Evolutionary conservation across 1,140 invertebrate species (phyloP), one percentile per base, ranked within the genome.

Genomic region (Drosophila subpulchrella): DNA sequence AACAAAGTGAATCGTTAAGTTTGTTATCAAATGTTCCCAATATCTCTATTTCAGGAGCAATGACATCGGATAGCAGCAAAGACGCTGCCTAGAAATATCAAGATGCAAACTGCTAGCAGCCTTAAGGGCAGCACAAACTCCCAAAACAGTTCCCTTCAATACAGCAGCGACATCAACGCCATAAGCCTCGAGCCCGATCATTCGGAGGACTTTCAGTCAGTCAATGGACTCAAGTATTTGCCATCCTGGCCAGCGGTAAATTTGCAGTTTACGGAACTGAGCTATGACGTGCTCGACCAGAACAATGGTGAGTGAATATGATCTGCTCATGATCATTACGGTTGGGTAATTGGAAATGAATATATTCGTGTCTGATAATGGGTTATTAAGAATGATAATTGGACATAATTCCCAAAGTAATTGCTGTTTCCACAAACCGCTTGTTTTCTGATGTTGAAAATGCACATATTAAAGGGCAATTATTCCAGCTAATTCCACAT

Each of bases 181-280:
- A 76, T 91, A 10, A 91, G 91, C 51, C 32, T 90, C 0, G 91
- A 91, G 20, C 46, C 74, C 2, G 70, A 80, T 6, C 60, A 86
- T 11, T 61, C 57, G 7, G 81, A 86, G 36, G 76, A 89, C 47
- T 59, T 63, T 50, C 82, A 59, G 13, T 76, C 74, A 12, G 32
- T 54, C 6, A 91, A 48, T 57, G 91, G 93, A 24, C 72, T 95
- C 10, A 95, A 94, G 4, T 94, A 95, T 77, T 92, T 95, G 36
- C 94, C 95, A 0, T 93, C 94, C 72, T 92, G 95, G 83, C 94
- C 95, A 5, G 93, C 95, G 0, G 93, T 96, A 38, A 94, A 96
- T 82, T 94, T 97, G 24, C 95, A 95, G 81, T 97, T 97, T 88
- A 94, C 94, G 58, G 95, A 96, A 75, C 89, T 97, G 13, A 94